Base-by-base conservation (phyloP, 2,797 vertebrate genomes). In the Bucorvus abyssinicus region DNA sequence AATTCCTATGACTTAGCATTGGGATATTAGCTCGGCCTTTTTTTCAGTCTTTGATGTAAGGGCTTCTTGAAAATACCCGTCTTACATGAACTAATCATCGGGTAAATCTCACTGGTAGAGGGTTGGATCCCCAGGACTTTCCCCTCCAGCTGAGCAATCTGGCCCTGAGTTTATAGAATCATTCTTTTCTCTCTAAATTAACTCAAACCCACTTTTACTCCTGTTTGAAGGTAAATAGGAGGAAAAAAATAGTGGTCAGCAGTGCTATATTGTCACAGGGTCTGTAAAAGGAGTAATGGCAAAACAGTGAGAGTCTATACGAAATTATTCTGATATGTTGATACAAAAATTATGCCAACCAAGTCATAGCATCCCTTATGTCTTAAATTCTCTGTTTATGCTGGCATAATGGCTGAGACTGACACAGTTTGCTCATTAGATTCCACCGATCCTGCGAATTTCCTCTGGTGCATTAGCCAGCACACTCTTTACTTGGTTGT, bases 71-170 rank as follows among this genome's bases (percentile, higher is more conserved):
- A 32, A 38, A 40, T 27, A 56, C 18, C 3, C 10, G 6, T 32
- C 17, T 60, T 32, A n/a, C 23, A 26, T 50, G 38, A 73, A 22
- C 5, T 42, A 65, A 16, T 50, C 4, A 30, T 24, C 21, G 55
- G 4, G 7, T 60, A 57, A 57, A 29, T 80, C 15, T 45, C 2
- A 1, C 23, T 34, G 52, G 12, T 15, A 19, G 10, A 47, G 10
- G 1, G 0, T 4, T 53, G 29, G 2, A 2, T 55, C 78, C 12
- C 21, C 12, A 45, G 15, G 8, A 16, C 1, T 27, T 71, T 18
- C 2, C 10, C 2, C 2, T 56, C 9, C 14, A 56, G 3, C 1
- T 65, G 16, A 61, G 15, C 10, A 68, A 36, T 64, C 7, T 47
- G 56, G 7, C 9, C 6, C 5, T 68, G 36, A 29, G 4, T 21